Evolutionary conservation across 1,140 invertebrate species (phyloP).

Genomic region (Spodoptera litura): DNA sequence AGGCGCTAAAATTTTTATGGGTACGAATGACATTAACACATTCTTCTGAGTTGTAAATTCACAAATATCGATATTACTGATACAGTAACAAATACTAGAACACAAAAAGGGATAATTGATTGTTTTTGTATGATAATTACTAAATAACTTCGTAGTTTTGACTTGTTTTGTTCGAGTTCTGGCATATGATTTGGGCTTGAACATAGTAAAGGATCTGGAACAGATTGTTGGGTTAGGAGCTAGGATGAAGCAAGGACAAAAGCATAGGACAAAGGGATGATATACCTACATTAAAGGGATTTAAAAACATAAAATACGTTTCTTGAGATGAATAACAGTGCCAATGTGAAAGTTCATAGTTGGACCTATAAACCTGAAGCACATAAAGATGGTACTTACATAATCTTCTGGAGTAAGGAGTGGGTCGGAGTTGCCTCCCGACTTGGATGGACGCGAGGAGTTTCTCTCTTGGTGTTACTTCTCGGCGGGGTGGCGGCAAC

Average conservation of each 20-base stretch:
- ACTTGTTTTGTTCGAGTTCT: neutral
- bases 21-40: no score
- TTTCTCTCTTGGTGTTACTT: slow-evolving; percentile 92
- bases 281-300: slow-evolving; percentile 47
- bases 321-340: no score
- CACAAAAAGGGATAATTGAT: no score
- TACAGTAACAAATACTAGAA: no score
- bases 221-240: slow-evolving; percentile 5
- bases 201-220: slow-evolving; percentile 30
- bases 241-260: neutral
- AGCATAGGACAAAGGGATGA: slow-evolving; percentile 2
- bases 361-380: no score
- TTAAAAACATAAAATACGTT: neutral
- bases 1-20: neutral
- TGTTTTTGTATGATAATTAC: no score
- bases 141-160: no score
- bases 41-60: no score
- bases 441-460: slow-evolving; percentile 96
- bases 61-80: no score
- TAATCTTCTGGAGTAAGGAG: slow-evolving; percentile 71
- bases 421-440: slow-evolving; percentile 89
- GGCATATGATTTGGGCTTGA: slow-evolving; percentile 3
- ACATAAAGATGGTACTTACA: slow-evolving; percentile 64
- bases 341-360: no score
- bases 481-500: slow-evolving; percentile 91